Conservation (phyloP, 2,888 invertebrate genomes). For the Drosophila austrosaltans region DNA sequence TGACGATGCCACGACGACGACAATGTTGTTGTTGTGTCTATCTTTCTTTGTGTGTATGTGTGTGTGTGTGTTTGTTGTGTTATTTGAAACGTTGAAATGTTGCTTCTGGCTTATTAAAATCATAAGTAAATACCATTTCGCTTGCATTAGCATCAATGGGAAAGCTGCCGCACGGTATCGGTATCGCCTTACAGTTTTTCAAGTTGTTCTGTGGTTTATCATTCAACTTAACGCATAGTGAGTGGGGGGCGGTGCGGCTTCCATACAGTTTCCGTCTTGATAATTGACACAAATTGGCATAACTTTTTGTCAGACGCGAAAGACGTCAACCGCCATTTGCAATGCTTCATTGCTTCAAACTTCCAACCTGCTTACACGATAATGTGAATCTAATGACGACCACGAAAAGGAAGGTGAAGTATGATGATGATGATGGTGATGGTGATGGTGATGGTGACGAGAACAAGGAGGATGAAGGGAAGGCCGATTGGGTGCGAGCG, state of each 20-base stretch:
- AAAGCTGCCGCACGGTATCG: no score
- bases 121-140: conserved; percentile 16
- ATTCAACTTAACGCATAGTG: conserved; percentile 22
- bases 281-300: conserved; percentile 77
- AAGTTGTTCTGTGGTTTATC: conserved; percentile 2
- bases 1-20: no score
- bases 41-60: no score
- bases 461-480: background rate
- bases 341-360: conserved; percentile 64
- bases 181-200: background rate
- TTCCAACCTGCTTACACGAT: conserved; percentile 50
- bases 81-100: background rate
- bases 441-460: background rate
- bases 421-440: background rate
- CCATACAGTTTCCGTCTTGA: conserved; percentile 42
- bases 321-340: conserved; percentile 76
- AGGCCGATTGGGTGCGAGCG: conserved; percentile 5
- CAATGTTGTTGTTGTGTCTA: no score
- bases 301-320: conserved; percentile 73
- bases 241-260: background rate
- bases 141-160: conserved; percentile 29
- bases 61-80: background rate
- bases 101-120: conserved; percentile 7
- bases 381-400: conserved; percentile 76
- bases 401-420: conserved; percentile 51